Evolutionary conservation across 2,888 invertebrate species (phyloP), one percentile per base, ranked within the genome.

Genomic region (Oithona nana): DNA sequence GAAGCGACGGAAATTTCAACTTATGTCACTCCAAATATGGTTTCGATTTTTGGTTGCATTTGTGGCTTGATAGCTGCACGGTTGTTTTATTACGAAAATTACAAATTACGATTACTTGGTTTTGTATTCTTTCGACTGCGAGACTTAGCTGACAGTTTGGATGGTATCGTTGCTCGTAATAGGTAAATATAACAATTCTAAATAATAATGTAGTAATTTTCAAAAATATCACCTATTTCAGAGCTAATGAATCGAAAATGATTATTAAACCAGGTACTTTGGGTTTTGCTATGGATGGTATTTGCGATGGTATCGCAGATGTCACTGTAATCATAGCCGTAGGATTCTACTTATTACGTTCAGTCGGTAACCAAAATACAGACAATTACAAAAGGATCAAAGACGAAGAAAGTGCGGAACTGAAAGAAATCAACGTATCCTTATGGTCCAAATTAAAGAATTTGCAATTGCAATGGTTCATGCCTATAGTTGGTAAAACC

Each of bases 161-260:
- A 90, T 69, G 90, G 90, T 0, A 84, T 86, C 69, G 84, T 90
- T 1, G 88, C 88, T 0, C 79, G 89, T 64, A 81, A n/a, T n/a
- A n/a, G n/a, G n/a, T n/a, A n/a, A n/a, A n/a, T n/a, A n/a, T n/a
- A n/a, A n/a, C n/a, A n/a, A n/a, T n/a, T n/a, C n/a, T n/a, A n/a
- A n/a, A n/a, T n/a, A n/a, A n/a, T n/a, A n/a, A n/a, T n/a, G n/a
- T n/a, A n/a, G n/a, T n/a, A n/a, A n/a, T n/a, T n/a, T n/a, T n/a
- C n/a, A n/a, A n/a, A n/a, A n/a, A n/a, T n/a, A n/a, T n/a, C n/a
- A n/a, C n/a, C n/a, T n/a, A n/a, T n/a, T n/a, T 80, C 28, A 78
- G 84, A 24, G 24, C 24, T 3, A 24, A 20, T 2, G 24, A 54
- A 54, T 16, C 16, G 26, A 26, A 20, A 20, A 24, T 54, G 26